Evolutionary conservation across 1,140 invertebrate genomes (phyloP).

Genomic region (Cryptotermes secundus): DNA sequence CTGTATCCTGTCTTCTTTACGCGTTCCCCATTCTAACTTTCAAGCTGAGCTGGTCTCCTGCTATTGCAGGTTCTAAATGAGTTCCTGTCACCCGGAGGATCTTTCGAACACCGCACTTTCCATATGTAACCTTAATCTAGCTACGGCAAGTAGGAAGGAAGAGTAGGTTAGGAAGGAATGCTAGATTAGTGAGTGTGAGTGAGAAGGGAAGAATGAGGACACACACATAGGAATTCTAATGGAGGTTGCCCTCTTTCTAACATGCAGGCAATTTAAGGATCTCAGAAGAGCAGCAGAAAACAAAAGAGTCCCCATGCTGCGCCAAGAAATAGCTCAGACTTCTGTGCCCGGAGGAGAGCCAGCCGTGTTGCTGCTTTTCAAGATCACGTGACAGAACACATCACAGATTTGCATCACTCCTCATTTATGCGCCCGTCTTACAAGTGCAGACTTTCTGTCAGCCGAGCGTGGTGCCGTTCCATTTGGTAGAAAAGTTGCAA

Average conservation of each 20-base stretch:
- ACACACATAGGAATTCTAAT: conserved; percentile 6
- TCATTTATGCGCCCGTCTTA: too few relatives aligned
- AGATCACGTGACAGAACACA: too few relatives aligned
- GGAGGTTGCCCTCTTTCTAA: not conserved
- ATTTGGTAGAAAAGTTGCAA: too few relatives aligned
- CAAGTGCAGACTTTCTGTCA: too few relatives aligned
- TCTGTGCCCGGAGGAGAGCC: too few relatives aligned
- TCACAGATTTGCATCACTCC: too few relatives aligned
- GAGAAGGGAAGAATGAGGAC: not conserved
- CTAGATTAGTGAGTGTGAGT: not conserved
- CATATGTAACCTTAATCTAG: conserved; percentile 1
- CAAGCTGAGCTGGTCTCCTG: not conserved
- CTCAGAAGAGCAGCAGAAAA: not conserved
- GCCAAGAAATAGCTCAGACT: too few relatives aligned
- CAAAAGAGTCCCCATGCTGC: too few relatives aligned
- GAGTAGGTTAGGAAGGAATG: not conserved
- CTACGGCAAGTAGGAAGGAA: not conserved
- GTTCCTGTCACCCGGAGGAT: not conserved
- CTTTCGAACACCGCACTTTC: not conserved
- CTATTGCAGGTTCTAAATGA: conserved; percentile 8
- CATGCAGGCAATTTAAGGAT: not conserved
- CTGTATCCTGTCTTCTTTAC: not conserved
- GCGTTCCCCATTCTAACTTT: not conserved
- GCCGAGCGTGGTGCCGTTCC: too few relatives aligned
- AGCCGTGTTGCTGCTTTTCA: too few relatives aligned